These are phyloP conservation scores for Geothlypis trichas DNA, from an alignment of 2,113 vertebrate species.

Conservation along the genomic window DNA sequence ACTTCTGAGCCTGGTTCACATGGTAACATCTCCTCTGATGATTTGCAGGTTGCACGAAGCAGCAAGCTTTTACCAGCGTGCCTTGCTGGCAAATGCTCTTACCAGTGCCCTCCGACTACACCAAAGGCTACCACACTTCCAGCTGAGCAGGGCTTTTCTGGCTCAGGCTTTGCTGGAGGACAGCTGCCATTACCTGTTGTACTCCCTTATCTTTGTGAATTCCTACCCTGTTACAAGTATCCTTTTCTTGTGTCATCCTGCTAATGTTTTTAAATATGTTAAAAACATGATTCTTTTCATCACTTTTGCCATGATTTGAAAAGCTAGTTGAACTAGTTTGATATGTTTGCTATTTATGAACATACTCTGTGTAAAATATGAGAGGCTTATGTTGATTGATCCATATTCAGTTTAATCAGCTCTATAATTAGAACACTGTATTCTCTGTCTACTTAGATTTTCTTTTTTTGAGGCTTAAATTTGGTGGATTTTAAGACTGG, in stretches of 20 bases:
- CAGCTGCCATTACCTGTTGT: conserved; percentile 97
- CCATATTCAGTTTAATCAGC: neutral
- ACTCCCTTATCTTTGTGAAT: conserved; percentile 98
- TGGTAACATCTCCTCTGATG: conserved; percentile 66
- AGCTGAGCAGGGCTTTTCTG: conserved; percentile 92
- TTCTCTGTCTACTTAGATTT: neutral
- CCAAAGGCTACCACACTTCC: conserved; percentile 92
- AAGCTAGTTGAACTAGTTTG: neutral
- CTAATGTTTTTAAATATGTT: neutral
- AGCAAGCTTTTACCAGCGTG: conserved; percentile 95
- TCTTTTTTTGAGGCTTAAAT: neutral
- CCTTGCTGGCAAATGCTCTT: conserved; percentile 93
- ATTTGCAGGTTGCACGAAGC: conserved; percentile 90
- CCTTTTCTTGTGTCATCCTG: conserved; percentile 69
- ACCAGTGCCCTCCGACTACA: conserved; percentile 96
- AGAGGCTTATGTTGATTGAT: neutral
- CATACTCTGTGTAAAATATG: neutral
- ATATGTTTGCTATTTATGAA: neutral
- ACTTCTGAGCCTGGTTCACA: conserved; percentile 27
- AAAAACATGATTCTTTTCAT: neutral
- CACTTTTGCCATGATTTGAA: neutral
- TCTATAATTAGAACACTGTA: neutral
- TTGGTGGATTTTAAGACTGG: neutral
- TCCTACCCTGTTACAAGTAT: conserved; percentile 99
- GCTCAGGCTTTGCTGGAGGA: conserved; percentile 94